Evolutionary conservation across 2,888 invertebrate genomes (phyloP), one percentile per base, ranked within the genome.

Genomic region (Zootermopsis nevadensis): DNA sequence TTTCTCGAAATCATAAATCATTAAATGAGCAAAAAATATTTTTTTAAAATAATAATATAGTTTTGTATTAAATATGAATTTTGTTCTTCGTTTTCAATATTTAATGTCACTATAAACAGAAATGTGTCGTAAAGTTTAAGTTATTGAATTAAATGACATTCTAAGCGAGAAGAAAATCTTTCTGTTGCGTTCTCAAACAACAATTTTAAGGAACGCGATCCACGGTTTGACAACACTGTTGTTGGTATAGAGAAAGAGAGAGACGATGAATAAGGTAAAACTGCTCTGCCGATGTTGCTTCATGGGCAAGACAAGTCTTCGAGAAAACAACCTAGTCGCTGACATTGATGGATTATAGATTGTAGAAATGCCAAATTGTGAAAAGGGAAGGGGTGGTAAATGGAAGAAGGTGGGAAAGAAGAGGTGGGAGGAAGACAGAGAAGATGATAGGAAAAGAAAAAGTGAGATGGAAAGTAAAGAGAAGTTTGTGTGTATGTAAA

Each of bases 301-400:
- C 76, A 76, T 48, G 48, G 48, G 55, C 31, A 48, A 77, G 77
- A 77, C 77, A 77, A 77, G 77, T 48, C 77, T 77, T 55, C 77
- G 89, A 89, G 90, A 89, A 90, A 90, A 90, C 90, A 90, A 90
- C 89, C 89, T 89, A 89, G 80, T 89, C 89, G 89, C 89, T 90
- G 90, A 90, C 90, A 88, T 89, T 90, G 90, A 90, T 90, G 89
- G 89, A 90, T 90, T 88, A 88, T 89, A 89, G 90, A 90, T 88
- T 90, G 90, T 90, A 90, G 90, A 90, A 90, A 90, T 90, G 90
- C 90, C 90, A 90, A 90, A 90, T 90, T 90, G 90, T 90, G 90
- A 90, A 90, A 90, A 89, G 90, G 89, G 89, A 82, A 77, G 85
- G 81, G 80, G 81, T 67, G 80, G 60, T 60, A 67, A 84, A 84